Conservation (phyloP, 2,888 invertebrate species). For the Lottia gigantea region DNA sequence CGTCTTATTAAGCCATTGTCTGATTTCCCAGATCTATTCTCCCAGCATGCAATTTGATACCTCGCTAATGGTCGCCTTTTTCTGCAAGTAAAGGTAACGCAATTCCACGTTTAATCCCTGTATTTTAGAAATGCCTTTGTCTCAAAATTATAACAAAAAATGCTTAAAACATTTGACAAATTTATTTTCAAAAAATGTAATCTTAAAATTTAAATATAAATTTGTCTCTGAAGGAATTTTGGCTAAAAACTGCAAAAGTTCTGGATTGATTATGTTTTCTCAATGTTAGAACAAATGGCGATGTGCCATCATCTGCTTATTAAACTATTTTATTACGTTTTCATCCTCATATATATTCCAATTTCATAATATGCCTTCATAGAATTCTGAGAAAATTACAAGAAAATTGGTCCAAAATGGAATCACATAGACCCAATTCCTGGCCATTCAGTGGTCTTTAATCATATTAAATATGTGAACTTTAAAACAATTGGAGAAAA, state of each 20-base stretch:
- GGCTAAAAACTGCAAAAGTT: no score
- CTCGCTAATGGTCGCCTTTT: neutral
- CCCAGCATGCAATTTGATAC: neutral
- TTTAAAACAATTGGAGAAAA: neutral
- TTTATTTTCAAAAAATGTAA: no score
- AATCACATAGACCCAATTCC: neutral
- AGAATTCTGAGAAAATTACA: neutral
- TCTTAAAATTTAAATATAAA: no score
- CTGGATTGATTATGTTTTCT: no score
- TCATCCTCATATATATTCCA: neutral
- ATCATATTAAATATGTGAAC: neutral
- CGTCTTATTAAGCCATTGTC: slow-evolving; percentile 4
- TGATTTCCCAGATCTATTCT: neutral
- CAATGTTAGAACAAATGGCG: no score
- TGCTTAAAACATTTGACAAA: no score
- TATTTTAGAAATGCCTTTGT: no score
- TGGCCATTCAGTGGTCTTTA: slow-evolving; percentile 6
- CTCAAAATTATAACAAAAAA: no score
- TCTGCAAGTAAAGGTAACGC: slow-evolving; percentile 7
- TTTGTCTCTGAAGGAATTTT: no score
- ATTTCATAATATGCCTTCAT: slow-evolving; percentile 3
- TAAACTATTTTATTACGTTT: no score
- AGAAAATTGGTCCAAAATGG: neutral
- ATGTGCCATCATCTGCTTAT: no score
- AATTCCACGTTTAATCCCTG: neutral